A percentile compares a stretch with the other conserved stretches of the same genome.
These are phyloP conservation scores for Eueides isabella DNA, from an alignment of 1,140 invertebrate genomes.

Conservation along the genomic window DNA sequence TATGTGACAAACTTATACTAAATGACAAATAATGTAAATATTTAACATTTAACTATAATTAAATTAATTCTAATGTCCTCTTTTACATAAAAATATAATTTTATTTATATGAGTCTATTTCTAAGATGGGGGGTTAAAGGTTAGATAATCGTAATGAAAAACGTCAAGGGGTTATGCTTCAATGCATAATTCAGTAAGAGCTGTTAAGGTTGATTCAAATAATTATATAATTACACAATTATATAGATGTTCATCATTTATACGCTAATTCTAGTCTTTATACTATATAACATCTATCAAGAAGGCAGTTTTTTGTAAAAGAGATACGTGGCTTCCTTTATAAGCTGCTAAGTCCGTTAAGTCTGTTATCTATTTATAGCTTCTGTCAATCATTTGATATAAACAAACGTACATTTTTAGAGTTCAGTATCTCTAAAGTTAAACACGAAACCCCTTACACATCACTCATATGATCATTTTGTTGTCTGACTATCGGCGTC, in stretches of 20 bases:
- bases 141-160: not conserved
- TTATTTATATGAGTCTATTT: not conserved
- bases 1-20: too few species aligned
- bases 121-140: not conserved
- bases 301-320: not conserved
- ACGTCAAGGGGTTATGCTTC: conserved; percentile 18
- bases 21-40: too few species aligned
- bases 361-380: not conserved
- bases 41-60: not conserved
- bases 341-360: not conserved
- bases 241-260: conserved; percentile 13
- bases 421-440: too few species aligned
- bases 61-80: not conserved
- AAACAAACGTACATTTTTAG: too few species aligned
- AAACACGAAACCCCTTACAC: too few species aligned
- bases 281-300: not conserved
- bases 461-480: too few species aligned
- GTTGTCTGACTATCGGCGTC: too few species aligned
- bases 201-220: conserved; percentile 34
- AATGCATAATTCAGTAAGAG: conserved; percentile 40
- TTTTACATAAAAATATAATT: not conserved
- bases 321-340: not conserved
- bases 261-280: not conserved
- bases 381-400: not conserved
- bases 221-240: conserved; percentile 40